These are phyloP conservation scores for Drosophila pruinosa DNA, from an alignment of 1,140 invertebrate genomes.

Conservation along the genomic window DNA sequence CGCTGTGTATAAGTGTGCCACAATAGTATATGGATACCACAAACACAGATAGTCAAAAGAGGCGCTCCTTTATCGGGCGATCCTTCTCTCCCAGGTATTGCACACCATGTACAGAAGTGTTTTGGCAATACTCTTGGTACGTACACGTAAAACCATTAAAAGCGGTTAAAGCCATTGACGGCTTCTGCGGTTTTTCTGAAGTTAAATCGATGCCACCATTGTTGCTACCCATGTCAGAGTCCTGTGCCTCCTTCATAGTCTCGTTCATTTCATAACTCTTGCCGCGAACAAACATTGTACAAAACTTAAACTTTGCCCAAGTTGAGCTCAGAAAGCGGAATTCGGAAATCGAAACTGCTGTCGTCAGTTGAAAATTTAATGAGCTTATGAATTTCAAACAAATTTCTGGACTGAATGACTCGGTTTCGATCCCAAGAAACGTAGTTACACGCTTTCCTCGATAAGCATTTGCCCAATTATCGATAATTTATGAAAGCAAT, in stretches of 20 bases:
- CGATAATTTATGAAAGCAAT: slow-evolving; percentile 76
- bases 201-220: slow-evolving; percentile 25
- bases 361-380: slow-evolving; percentile 72
- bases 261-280: slow-evolving; percentile 32
- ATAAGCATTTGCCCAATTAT: slow-evolving; percentile 72
- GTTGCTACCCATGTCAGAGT: slow-evolving; percentile 49
- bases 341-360: slow-evolving; percentile 40
- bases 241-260: no score
- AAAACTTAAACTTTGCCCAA: background rate
- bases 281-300: slow-evolving; percentile 42
- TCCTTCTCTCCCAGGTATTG: slow-evolving; percentile 83
- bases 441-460: slow-evolving; percentile 32
- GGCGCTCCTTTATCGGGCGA: slow-evolving; percentile 78
- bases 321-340: no score
- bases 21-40: slow-evolving; percentile 83
- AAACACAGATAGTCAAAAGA: slow-evolving; percentile 84
- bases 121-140: slow-evolving; percentile 81
- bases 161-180: no score
- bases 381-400: slow-evolving; percentile 75
- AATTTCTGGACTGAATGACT: slow-evolving; percentile 1
- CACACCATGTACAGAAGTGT: slow-evolving; percentile 83
- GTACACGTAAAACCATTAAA: slow-evolving; percentile 43
- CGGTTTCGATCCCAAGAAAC: background rate
- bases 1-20: slow-evolving; percentile 83
- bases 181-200: background rate